Percentiles rank a stretch among this genome's conserved stretches.
These are phyloP conservation scores for Adoxophyes honmai DNA, from an alignment of 1,140 invertebrate genomes.

Conservation along the genomic window DNA sequence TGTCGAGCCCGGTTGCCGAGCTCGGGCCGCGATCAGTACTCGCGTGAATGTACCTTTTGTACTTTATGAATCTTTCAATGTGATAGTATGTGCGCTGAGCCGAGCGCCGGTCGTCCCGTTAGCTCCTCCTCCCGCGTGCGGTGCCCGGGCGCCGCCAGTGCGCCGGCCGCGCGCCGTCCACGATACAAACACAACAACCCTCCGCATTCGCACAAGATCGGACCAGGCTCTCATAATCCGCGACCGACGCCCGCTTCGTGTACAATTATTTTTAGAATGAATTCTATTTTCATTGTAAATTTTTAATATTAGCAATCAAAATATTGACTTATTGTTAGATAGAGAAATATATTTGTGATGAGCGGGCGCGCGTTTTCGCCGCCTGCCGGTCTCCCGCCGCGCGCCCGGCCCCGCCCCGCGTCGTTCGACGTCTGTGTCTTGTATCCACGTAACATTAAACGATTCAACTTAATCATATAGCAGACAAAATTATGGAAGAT, in stretches of 20 bases:
- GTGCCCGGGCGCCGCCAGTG: too few relatives aligned
- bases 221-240: slow-evolving; percentile 27
- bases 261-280: slow-evolving; percentile 72
- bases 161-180: background rate
- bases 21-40: slow-evolving; percentile 1
- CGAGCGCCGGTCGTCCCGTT: slow-evolving; percentile 57
- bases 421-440: slow-evolving; percentile 63
- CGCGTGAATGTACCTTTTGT: slow-evolving; percentile 35
- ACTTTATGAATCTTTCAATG: slow-evolving; percentile 73
- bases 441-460: slow-evolving; percentile 65
- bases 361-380: slow-evolving; percentile 61
- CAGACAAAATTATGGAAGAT: slow-evolving; percentile 49
- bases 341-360: slow-evolving; percentile 69
- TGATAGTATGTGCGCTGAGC: slow-evolving; percentile 61
- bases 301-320: slow-evolving; percentile 71
- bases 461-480: slow-evolving; percentile 67
- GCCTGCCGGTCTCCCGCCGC: slow-evolving; percentile 44
- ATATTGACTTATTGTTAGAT: slow-evolving; percentile 71
- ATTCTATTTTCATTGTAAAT: slow-evolving; percentile 77
- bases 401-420: slow-evolving; percentile 48
- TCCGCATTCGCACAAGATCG: background rate
- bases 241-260: slow-evolving; percentile 56
- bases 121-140: background rate
- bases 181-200: background rate
- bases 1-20: background rate